Percentiles rank a stretch among this genome's conserved stretches.
Evolutionary conservation across 2,113 vertebrate genomes (phyloP).

Genomic region (Nannobrachium achirus): DNA sequence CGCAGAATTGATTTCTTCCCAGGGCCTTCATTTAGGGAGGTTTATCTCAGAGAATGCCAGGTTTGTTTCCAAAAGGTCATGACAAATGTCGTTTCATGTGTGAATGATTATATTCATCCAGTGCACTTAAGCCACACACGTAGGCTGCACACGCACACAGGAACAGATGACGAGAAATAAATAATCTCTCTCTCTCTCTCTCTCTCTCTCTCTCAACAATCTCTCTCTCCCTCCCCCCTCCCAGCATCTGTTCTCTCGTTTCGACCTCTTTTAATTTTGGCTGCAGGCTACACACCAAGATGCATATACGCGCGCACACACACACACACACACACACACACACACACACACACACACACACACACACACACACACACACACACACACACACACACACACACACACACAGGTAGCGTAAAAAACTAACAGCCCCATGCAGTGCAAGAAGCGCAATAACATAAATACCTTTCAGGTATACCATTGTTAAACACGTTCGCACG

Average conservation of each 20-base stretch:
- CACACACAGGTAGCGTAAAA: constrained; percentile 20
- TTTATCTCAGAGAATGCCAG: constrained; percentile 59
- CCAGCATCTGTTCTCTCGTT: neutral
- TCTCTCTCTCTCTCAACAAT: neutral
- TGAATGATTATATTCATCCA: constrained; percentile 75
- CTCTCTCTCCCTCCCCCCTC: constrained; percentile 14
- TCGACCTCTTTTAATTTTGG: constrained; percentile 51
- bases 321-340: neutral
- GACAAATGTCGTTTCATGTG: constrained; percentile 72
- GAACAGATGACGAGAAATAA: neutral
- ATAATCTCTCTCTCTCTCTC: constrained; percentile 10
- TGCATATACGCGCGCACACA: no score
- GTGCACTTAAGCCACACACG: constrained; percentile 37
- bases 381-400: neutral
- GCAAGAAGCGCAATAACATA: constrained; percentile 44
- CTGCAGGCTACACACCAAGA: constrained; percentile 37
- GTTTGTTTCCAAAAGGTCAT: constrained; percentile 78
- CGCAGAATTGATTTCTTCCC: constrained; percentile 67
- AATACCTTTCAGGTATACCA: constrained; percentile 56
- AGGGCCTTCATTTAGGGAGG: constrained; percentile 56
- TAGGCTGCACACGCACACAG: constrained; percentile 26
- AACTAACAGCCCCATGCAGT: constrained; percentile 29
- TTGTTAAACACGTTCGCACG: constrained; percentile 52
- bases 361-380: neutral
- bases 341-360: neutral